Evolutionary conservation across 64 coral and sea anemone genomes (phyloP), one percentile per base, ranked within the genome.

Genomic region (Pocillopora damicornis): DNA sequence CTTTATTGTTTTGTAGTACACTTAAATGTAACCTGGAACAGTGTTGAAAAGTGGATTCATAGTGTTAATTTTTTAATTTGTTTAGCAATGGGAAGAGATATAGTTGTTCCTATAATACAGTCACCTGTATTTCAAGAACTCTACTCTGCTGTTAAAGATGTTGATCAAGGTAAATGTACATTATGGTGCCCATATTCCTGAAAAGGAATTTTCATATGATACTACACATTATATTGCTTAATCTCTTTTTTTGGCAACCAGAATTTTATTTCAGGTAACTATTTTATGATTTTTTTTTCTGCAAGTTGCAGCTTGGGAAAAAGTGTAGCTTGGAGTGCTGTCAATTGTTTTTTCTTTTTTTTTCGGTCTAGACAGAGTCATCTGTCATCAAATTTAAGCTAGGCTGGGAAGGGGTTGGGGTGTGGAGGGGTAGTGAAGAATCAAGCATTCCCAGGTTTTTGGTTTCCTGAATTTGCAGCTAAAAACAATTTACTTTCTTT

Each of bases 71-170:
- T 56, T 11, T 79, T 79, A 20, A 11, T 88, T 16, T 78, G 14
- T 76, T 26, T 17, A 90, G 89, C 9, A 13, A 59, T 87, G 66
- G 83, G 23, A 0, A 12, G 17, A 38, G 63, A 87, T 30, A 87
- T 92, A 79, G 75, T 79, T 65, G 38, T 58, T 13, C 90, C 90
- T 60, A 17, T 92, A 9, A 17, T 92, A 17, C 30, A 75, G 15
- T 62, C 60, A 75, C 83, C 90, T 71, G 4, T 77, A 63, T 84
- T 92, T 60, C n/a, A 66, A 12, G 38, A 78, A 37, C 64, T 92
- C 64, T 76, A 74, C 12, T 13, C 78, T 15, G 5, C 42, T 23
- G 76, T 86, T 6, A 34, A 60, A 12, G 80, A 87, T 8, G 37
- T 68, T 61, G 59, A 61, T 5, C 60, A 61, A 61, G 76, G 82